These are phyloP conservation scores for Metalampra italica DNA, from an alignment of 2,888 invertebrate species.

Conservation along the genomic window DNA sequence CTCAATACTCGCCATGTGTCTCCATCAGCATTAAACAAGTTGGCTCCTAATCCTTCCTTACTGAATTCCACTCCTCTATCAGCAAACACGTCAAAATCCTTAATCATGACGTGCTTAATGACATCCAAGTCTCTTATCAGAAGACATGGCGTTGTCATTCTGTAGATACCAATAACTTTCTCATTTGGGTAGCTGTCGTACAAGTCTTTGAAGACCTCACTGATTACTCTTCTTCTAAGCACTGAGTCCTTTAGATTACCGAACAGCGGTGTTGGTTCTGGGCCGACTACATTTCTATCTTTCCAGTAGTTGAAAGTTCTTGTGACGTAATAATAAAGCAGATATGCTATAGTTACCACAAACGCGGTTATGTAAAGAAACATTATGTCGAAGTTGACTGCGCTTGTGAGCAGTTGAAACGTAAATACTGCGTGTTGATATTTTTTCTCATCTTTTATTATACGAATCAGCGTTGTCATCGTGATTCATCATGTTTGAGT, in stretches of 20 bases:
- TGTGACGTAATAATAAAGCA: constrained; percentile 36
- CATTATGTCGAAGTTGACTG: not conserved
- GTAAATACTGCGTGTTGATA: too few species aligned
- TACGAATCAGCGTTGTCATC: too few species aligned
- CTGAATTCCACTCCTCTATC: constrained; percentile 44
- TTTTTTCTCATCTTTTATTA: too few species aligned
- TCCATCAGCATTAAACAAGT: constrained; percentile 44
- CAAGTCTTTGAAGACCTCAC: constrained; percentile 26
- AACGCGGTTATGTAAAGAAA: not conserved
- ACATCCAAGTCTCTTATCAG: constrained; percentile 46
- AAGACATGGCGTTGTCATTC: constrained; percentile 38
- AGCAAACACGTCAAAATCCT: constrained; percentile 43
- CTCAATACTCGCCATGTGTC: constrained; percentile 44
- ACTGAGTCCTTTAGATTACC: constrained; percentile 38
- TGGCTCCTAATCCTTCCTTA: constrained; percentile 36
- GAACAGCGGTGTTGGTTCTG: constrained; percentile 34
- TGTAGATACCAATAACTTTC: constrained; percentile 46
- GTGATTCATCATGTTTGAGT: too few species aligned
- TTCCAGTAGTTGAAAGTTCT: constrained; percentile 47
- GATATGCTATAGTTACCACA: not conserved
- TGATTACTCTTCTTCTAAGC: constrained; percentile 24
- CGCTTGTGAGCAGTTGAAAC: too few species aligned
- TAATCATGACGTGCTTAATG: constrained; percentile 45
- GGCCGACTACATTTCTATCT: constrained; percentile 31
- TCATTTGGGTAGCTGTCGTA: constrained; percentile 40